Percentiles rank a stretch among this genome's conserved stretches.
These are phyloP conservation scores for Diadophis punctatus DNA, from an alignment of 2,113 vertebrate species.

Conservation along the genomic window DNA sequence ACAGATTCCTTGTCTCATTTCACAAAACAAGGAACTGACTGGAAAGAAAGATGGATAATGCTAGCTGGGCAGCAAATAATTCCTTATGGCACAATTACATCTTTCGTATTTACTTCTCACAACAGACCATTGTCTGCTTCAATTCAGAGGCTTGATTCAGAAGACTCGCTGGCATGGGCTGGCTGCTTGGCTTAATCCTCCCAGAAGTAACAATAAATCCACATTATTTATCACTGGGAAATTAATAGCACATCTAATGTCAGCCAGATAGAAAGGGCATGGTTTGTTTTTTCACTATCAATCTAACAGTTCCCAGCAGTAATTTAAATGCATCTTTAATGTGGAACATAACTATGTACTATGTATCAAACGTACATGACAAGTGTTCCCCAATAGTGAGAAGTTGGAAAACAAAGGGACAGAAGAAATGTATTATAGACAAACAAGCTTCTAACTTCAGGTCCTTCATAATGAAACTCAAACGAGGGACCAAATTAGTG, in stretches of 20 bases:
- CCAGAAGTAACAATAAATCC: not conserved
- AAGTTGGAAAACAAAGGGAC: not conserved
- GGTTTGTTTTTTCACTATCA: not conserved
- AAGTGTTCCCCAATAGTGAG: not conserved
- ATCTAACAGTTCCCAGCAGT: not conserved
- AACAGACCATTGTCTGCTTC: not conserved
- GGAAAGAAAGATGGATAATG: not conserved
- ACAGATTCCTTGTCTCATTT: not conserved
- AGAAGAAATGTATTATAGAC: not conserved
- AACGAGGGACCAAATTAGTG: not conserved
- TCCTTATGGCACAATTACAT: not conserved
- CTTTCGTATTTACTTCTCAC: not conserved
- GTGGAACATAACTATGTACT: not conserved
- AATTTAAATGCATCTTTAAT: not conserved
- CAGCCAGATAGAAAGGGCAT: not conserved
- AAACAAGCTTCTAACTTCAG: not conserved
- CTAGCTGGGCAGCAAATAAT: not conserved
- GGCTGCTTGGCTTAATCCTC: not conserved
- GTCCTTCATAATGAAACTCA: not conserved
- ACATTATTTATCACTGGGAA: not conserved
- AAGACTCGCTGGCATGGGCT: not conserved
- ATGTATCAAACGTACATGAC: not conserved
- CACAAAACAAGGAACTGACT: not conserved
- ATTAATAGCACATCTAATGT: not conserved
- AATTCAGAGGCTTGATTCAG: not conserved